These are phyloP conservation scores for Oscheius sp. DNA, from an alignment of 2,888 invertebrate species.

Conservation along the genomic window DNA sequence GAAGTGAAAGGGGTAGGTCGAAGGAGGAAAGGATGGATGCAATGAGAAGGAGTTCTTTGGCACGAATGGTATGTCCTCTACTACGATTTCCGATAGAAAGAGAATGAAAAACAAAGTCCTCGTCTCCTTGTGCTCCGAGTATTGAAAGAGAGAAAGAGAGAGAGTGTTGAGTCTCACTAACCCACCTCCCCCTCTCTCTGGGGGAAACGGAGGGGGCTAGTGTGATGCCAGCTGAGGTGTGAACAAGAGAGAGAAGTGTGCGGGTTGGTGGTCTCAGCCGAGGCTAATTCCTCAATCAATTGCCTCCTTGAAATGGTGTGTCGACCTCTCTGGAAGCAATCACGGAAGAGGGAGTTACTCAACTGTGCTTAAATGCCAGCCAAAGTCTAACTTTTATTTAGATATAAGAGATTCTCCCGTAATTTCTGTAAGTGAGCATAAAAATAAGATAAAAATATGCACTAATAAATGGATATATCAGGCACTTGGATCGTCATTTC, in stretches of 20 bases:
- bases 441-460: neutral
- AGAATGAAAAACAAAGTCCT: neutral
- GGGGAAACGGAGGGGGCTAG: conserved; percentile 5
- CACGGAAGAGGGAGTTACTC: neutral
- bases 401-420: neutral
- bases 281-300: conserved; percentile 28
- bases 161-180: neutral
- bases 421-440: too few relatives aligned
- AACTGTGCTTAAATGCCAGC: too few relatives aligned
- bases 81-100: neutral
- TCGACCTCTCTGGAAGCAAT: neutral
- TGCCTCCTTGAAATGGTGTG: conserved; percentile 14
- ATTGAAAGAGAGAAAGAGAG: neutral
- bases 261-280: conserved; percentile 17
- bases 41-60: neutral
- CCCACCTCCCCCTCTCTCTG: too few relatives aligned
- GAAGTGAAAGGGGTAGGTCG: neutral
- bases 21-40: neutral
- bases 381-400: neutral
- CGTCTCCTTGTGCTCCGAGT: neutral
- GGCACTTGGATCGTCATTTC: neutral
- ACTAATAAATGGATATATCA: neutral
- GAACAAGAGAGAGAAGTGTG: conserved; percentile 1
- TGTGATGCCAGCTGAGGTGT: conserved; percentile 29
- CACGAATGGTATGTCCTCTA: neutral